Evolutionary conservation across 1,140 invertebrate genomes (phyloP).

Genomic region (Zaprionus kolodkinae): DNA sequence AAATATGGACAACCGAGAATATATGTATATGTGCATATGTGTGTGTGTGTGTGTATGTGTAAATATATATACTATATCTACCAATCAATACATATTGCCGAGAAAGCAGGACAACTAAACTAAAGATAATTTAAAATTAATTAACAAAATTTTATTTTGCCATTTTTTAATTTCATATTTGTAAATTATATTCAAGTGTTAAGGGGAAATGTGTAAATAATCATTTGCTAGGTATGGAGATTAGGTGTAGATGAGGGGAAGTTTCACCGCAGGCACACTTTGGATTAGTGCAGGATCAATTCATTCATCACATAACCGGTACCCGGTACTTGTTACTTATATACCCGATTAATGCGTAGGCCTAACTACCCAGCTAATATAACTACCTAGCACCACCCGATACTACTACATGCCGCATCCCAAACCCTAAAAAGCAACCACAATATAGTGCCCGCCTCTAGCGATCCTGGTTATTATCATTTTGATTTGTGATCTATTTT

Average conservation of each 20-base stretch:
- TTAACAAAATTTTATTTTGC: slow-evolving; percentile 26
- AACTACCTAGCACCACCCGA: slow-evolving; percentile 15
- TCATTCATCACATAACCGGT: slow-evolving; percentile 6
- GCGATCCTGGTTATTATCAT: slow-evolving; percentile 32
- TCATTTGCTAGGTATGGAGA: background rate
- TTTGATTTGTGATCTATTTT: slow-evolving; percentile 20
- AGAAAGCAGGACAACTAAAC: slow-evolving; percentile 82
- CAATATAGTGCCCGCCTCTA: slow-evolving; percentile 31
- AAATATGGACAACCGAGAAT: slow-evolving; percentile 51
- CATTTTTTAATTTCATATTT: slow-evolving; percentile 19
- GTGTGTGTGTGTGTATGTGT: slow-evolving; percentile 34
- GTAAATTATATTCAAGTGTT: slow-evolving; percentile 2
- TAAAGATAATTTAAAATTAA: slow-evolving; percentile 33
- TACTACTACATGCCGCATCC: slow-evolving; percentile 5
- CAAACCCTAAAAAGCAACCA: slow-evolving; percentile 9
- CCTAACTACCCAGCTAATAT: background rate
- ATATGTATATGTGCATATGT: slow-evolving; percentile 42
- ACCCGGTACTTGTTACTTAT: slow-evolving; percentile 13
- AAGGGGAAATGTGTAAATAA: background rate
- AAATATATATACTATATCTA: slow-evolving; percentile 13
- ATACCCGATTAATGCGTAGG: slow-evolving; percentile 4
- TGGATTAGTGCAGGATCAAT: background rate
- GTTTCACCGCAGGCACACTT: background rate
- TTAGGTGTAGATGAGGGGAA: background rate
- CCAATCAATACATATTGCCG: slow-evolving; percentile 70